Base-by-base conservation (phyloP, 2,888 invertebrate species). In the Bombylius discolor region DNA sequence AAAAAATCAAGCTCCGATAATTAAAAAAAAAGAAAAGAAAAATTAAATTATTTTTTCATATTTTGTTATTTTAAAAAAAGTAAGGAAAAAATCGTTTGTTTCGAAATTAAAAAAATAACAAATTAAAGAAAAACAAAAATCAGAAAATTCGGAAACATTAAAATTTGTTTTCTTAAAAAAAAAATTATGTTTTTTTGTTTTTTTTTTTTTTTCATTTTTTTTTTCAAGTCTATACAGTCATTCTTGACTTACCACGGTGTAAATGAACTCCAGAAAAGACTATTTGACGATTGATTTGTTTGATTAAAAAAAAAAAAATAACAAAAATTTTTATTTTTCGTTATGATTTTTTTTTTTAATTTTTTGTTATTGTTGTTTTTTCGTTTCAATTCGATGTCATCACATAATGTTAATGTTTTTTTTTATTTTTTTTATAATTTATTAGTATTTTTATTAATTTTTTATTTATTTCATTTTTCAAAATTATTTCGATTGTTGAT, bases 191-290 rank as follows among this genome's bases (percentile, higher is more conserved):
- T 36, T 36, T 36, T 4, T 4, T 36, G 7, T 42, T 42, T 42
- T 42, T 42, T 42, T 8, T 11, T 11, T 11, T 11, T 11, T 4
- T 42, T 42, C 5, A 6, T 36, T 36, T 36, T 36, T 36, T 36
- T 36, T 8, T 36, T 7, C 8, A 7, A 36, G 7, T 36, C 8
- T 7, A 7, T 36, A 36, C 34, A 42, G 39, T 42, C 39, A 42
- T 42, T 42, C 12, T 85, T 82, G 85, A 92, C 92, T 92, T 92
- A 93, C 92, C 92, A 88, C 86, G 91, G 90, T 84, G 89, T 89
- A 88, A 92, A 92, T 86, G 90, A 91, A 86, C 89, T 92, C 92
- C 92, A 92, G 89, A 92, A 93, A 87, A 89, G 89, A 89, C 92
- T 92, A 89, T 85, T 23, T 59, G 60, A 44, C 63, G 61, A 60